These are phyloP conservation scores for Orchestes rusci DNA, from an alignment of 2,888 invertebrate species.

Conservation along the genomic window DNA sequence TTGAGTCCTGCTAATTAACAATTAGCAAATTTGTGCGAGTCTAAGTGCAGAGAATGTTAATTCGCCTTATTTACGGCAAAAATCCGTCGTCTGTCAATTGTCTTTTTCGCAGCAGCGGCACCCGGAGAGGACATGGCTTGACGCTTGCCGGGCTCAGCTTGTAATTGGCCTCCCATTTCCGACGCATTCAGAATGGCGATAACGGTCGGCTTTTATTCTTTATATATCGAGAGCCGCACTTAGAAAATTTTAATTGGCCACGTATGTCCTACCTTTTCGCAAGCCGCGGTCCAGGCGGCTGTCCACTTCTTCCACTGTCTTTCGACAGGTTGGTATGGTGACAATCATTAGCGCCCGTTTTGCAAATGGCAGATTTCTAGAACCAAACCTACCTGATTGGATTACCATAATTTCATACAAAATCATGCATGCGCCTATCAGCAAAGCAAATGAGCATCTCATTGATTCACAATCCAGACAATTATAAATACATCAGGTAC, in stretches of 20 bases:
- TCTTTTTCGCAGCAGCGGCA: conserved; percentile 34
- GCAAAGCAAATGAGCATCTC: too few relatives aligned
- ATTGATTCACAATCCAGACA: too few relatives aligned
- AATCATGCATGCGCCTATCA: too few relatives aligned
- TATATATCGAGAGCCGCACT: conserved; percentile 41
- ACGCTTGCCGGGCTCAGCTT: conserved; percentile 41
- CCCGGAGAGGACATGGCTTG: conserved; percentile 42
- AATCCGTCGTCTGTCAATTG: conserved; percentile 35
- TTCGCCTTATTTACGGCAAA: conserved; percentile 41
- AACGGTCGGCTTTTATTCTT: conserved; percentile 42
- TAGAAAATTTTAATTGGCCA: conserved; percentile 46
- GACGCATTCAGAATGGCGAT: conserved; percentile 45
- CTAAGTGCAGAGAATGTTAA: conserved; percentile 43
- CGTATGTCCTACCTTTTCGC: conserved; percentile 40
- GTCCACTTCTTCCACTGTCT: conserved; percentile 7
- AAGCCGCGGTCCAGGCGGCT: conserved; percentile 10
- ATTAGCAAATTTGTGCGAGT: conserved; percentile 17
- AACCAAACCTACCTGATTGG: too few relatives aligned
- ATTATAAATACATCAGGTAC: too few relatives aligned
- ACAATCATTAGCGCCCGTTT: conserved; percentile 18
- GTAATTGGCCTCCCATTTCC: conserved; percentile 46
- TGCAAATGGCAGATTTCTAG: too few relatives aligned
- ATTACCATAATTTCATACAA: too few relatives aligned
- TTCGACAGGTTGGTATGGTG: conserved; percentile 17
- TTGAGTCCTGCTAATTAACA: conserved; percentile 15